These are phyloP conservation scores for Gymnarchus niloticus DNA, from an alignment of 2,113 vertebrate genomes.

Conservation along the genomic window DNA sequence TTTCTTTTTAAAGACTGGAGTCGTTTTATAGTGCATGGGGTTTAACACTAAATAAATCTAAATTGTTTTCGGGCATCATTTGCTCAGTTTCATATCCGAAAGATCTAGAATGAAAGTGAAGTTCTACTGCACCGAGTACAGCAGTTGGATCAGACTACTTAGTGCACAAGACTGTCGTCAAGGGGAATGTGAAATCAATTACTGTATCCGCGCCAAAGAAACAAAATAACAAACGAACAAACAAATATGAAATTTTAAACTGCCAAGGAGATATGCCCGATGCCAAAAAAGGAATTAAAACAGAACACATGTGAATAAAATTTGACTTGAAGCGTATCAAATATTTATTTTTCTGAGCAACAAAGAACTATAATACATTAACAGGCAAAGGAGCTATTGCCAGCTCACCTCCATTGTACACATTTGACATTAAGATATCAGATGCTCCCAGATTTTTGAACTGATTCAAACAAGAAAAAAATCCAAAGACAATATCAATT, in stretches of 20 bases:
- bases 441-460: constrained; percentile 79
- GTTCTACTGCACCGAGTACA: constrained; percentile 97
- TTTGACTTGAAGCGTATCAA: constrained; percentile 99
- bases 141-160: constrained; percentile 97
- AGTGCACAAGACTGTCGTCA: constrained; percentile 96
- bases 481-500: constrained; percentile 85
- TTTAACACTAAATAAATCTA: constrained; percentile 40
- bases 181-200: constrained; percentile 99
- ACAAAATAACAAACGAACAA: constrained; percentile 53
- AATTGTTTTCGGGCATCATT: constrained; percentile 85
- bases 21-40: constrained; percentile 31
- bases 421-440: constrained; percentile 91
- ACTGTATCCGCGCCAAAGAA: constrained; percentile 92
- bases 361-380: constrained; percentile 99
- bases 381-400: constrained; percentile 97
- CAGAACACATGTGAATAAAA: constrained; percentile 85
- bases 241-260: constrained; percentile 36
- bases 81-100: constrained; percentile 80
- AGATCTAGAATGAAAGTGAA: constrained; percentile 91
- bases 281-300: constrained; percentile 83
- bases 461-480: constrained; percentile 64
- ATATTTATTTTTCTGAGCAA: constrained; percentile 99
- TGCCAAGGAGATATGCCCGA: constrained; percentile 79
- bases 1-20: constrained; percentile 48
- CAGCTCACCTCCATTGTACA: constrained; percentile 90